These are phyloP conservation scores for Silvanus unidentatus DNA, from an alignment of 2,888 invertebrate genomes.

Conservation along the genomic window DNA sequence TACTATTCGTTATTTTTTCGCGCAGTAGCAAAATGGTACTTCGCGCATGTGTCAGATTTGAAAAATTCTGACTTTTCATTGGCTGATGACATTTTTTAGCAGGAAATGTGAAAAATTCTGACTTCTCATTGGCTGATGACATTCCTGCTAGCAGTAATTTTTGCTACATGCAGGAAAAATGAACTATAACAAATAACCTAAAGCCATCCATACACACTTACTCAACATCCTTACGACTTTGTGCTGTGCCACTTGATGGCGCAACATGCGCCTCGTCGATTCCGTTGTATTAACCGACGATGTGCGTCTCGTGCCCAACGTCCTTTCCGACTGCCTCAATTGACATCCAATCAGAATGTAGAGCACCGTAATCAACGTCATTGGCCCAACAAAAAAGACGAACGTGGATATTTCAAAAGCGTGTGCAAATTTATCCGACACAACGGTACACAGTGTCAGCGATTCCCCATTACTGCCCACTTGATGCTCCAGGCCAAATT, in stretches of 20 bases:
- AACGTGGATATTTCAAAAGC: slow-evolving; percentile 75
- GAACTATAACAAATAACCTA: too few relatives aligned
- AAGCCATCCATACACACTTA: too few relatives aligned
- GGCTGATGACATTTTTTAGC: too few relatives aligned
- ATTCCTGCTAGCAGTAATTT: too few relatives aligned
- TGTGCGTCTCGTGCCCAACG: slow-evolving; percentile 30
- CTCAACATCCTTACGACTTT: slow-evolving; percentile 75
- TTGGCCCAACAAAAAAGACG: slow-evolving; percentile 79
- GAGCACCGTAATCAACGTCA: slow-evolving; percentile 77
- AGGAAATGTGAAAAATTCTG: too few relatives aligned
- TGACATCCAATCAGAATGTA: slow-evolving; percentile 73
- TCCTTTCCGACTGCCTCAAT: slow-evolving; percentile 58
- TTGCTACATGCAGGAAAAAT: too few relatives aligned
- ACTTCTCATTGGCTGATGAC: too few relatives aligned
- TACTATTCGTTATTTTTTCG: too few relatives aligned
- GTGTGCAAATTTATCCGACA: slow-evolving; percentile 46
- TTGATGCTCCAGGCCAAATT: slow-evolving; percentile 40
- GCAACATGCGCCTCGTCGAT: slow-evolving; percentile 21
- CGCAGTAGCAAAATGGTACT: too few relatives aligned
- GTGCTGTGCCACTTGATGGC: slow-evolving; percentile 43
- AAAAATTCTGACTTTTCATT: too few relatives aligned
- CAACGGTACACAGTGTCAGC: slow-evolving; percentile 35
- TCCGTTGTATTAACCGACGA: slow-evolving; percentile 29
- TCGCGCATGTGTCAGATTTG: too few relatives aligned
- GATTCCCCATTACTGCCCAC: slow-evolving; percentile 16